Base-by-base conservation (phyloP, 2,888 invertebrate genomes). In the Agapostemon virescens region DNA sequence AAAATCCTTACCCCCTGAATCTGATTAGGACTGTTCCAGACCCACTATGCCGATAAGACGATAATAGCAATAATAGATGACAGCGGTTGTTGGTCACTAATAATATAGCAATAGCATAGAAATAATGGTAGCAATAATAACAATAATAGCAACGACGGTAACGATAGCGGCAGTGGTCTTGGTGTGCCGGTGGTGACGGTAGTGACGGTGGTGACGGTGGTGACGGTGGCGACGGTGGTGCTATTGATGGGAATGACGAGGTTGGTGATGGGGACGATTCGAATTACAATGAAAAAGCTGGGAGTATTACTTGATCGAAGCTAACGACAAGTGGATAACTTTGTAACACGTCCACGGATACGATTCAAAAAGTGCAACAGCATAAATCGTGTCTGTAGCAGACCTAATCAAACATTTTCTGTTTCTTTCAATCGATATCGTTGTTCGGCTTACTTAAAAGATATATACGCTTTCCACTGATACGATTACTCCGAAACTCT, bases 1-100 rank as follows among this genome's bases (percentile, higher is more conserved):
- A 66, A 84, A 85, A 85, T 87, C 87, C 92, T 87, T 84, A 90
- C 84, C 88, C 90, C 86, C 88, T 89, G 87, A 91, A 91, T 92
- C 93, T 93, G 93, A 93, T 93, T 93, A 92, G 93, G 93, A 92
- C 92, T 93, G 93, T 93, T 93, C 93, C 93, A 93, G 93, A 92
- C 91, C 74, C 70, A n/a, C 36, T 82, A 83, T 84, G 88, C 87
- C 86, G 87, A 86, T 74, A 82, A 84, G 84, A 87, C 86, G n/a
- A 30, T 26, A 26, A n/a, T 55, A 55, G 26, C 7, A 55, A 55
- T 55, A 55, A 17, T 26, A 7, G 26, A n/a, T n/a, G n/a, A n/a
- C 17, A 33, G 61, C 7, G 33, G 33, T 33, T 20, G 30, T 61
- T 49, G 30, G 20, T 58, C 26, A 58, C 17, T 58, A 58, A 30